Evolutionary conservation across 2,113 vertebrate genomes (phyloP), one percentile per base, ranked within the genome.

Genomic region (Morone chrysops): DNA sequence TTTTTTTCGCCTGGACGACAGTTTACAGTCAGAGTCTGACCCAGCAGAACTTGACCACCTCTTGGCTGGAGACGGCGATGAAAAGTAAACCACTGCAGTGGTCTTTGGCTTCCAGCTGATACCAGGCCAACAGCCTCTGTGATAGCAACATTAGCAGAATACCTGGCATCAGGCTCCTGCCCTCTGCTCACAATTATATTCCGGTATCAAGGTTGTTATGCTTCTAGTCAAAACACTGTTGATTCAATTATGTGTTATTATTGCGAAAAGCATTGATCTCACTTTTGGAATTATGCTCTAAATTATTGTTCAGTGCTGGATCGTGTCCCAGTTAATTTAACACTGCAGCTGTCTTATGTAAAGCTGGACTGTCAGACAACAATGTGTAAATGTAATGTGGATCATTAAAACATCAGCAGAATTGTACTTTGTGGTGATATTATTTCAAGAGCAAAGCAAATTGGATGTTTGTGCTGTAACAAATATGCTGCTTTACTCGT

Each of bases 61-160:
- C 72, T 86, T 91, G 88, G 87, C 90, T 70, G 54, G 48, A 77
- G 63, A 65, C 0, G 1, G 20, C 59, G 84, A 90, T 84, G 86
- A 90, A 91, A 90, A 88, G 79, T 78, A 82, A 87, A 91, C 84
- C 87, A 85, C 92, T 90, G 93, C 89, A 92, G 90, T 83, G 86
- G 70, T 84, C 53, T 70, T 81, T 65, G 31, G 71, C 57, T 87
- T 90, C 84, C 89, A 90, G 85, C 82, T 92, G 89, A 91, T 60
- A 18, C 31, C 0, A 70, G 6, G 84, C 87, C 89, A 90, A 83
- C 56, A 67, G 84, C 20, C 51, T 80, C 65, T 66, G 62, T 84
- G 65, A 82, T 83, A 75, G 66, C 75, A 63, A 70, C 82, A 83
- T 89, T 89, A 91, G 67, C 82, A 81, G 75, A 73, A 75, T 67